Evolutionary conservation across 35 echinoderm and acorn worm genomes (phyloP).

Genomic region (Hemicentrotus pulcherrimus): DNA sequence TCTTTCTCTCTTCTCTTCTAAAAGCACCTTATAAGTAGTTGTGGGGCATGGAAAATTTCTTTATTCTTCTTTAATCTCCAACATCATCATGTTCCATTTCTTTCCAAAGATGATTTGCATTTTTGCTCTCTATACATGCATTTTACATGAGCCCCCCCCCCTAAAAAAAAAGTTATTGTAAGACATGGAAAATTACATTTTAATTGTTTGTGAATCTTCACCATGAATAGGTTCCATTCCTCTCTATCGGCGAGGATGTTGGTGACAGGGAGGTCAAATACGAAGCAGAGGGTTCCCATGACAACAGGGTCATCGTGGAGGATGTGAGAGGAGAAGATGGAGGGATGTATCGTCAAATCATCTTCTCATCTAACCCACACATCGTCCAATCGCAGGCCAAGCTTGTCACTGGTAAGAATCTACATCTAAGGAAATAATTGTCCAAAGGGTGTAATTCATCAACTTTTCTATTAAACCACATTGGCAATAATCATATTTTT

Average conservation of each 20-base stretch:
- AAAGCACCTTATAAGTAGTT: no score
- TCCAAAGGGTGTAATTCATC: not conserved
- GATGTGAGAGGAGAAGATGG: slow-evolving; percentile 70
- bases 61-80: no score
- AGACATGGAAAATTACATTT: no score
- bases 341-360: slow-evolving; percentile 55
- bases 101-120: no score
- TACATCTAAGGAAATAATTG: not conserved
- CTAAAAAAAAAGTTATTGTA: no score
- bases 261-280: slow-evolving; percentile 67
- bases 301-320: slow-evolving; percentile 78
- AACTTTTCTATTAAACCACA: not conserved
- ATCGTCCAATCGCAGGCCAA: slow-evolving; percentile 74
- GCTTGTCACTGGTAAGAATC: slow-evolving; percentile 58
- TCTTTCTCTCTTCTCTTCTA: no score
- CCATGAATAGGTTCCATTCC: slow-evolving; percentile 80
- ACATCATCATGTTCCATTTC: no score
- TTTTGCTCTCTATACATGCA: no score
- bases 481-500: no score
- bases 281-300: slow-evolving; percentile 58
- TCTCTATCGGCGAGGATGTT: slow-evolving; percentile 85
- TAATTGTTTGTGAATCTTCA: no score
- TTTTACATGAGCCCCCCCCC: no score
- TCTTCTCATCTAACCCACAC: slow-evolving; percentile 60
- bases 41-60: no score